phyloP scores from a whole-genome alignment of 2,888 invertebrate species.

The Scelioninae gen. 2 region DNA sequence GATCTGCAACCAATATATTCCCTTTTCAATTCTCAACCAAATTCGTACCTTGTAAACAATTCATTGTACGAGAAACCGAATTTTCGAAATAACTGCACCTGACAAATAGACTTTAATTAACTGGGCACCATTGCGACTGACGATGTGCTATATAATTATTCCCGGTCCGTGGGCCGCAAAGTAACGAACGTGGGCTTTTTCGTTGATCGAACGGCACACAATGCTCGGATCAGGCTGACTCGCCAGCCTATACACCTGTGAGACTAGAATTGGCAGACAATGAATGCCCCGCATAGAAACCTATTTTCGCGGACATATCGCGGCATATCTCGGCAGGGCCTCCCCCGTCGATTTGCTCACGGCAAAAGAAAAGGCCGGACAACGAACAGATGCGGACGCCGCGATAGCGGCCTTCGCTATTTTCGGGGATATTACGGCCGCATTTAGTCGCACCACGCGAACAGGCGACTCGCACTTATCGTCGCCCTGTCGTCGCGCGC shows the following conservation, averaged over 20 bases:
- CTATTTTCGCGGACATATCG: conserved; percentile 70
- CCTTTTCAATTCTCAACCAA: background rate
- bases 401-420: conserved; percentile 71
- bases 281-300: conserved; percentile 68
- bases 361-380: conserved; percentile 51
- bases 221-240: conserved; percentile 4
- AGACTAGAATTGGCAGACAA: conserved; percentile 69
- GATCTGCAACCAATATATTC: too few relatives aligned
- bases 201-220: conserved; percentile 1
- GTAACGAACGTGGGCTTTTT: too few relatives aligned
- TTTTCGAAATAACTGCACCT: background rate
- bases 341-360: conserved; percentile 42
- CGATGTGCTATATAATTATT: too few relatives aligned
- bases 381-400: conserved; percentile 42
- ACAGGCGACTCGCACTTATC: conserved; percentile 61
- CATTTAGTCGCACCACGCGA: conserved; percentile 60
- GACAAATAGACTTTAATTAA: background rate
- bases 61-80: background rate
- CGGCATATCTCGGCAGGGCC: conserved; percentile 64
- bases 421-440: conserved; percentile 73
- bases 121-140: background rate
- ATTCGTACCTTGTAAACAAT: background rate
- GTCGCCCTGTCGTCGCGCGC: conserved; percentile 56
- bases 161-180: too few relatives aligned
- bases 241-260: conserved; percentile 15